These are phyloP conservation scores for Peromyscus californicus DNA, from an alignment of 2,113 vertebrate species.

Conservation along the genomic window DNA sequence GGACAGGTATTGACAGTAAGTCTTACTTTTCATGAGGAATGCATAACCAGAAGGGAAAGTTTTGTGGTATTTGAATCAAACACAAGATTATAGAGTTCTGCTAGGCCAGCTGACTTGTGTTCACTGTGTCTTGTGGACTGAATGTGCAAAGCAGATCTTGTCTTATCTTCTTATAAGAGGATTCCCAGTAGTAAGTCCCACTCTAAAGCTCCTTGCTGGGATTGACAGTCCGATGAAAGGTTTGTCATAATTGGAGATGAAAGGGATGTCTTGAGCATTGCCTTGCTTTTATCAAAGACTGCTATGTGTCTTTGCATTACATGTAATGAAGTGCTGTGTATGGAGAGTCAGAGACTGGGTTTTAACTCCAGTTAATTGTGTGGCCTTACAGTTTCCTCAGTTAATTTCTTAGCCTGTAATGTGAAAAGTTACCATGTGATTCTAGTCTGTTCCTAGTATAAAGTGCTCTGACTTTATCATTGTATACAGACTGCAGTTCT, in stretches of 20 bases:
- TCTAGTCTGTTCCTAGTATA: background rate
- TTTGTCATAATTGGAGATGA: conserved; percentile 41
- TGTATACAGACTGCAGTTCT: background rate
- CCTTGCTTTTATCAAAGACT: conserved; percentile 33
- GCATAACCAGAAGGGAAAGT: background rate
- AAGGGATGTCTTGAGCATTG: conserved; percentile 27
- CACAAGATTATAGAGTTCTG: background rate
- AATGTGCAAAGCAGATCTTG: conserved; percentile 54
- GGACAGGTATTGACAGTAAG: background rate
- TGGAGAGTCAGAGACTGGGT: background rate
- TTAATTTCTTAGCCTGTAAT: background rate
- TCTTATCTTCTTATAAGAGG: conserved; percentile 66
- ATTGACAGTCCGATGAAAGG: conserved; percentile 11
- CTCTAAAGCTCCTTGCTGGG: conserved; percentile 53
- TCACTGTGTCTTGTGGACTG: background rate
- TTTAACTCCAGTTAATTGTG: background rate
- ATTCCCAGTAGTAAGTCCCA: background rate
- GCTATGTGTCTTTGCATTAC: background rate
- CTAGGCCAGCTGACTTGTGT: background rate
- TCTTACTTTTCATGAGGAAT: background rate
- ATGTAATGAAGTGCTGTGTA: conserved; percentile 1
- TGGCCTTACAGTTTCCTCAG: background rate
- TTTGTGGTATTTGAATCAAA: conserved; percentile 22
- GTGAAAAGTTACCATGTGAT: background rate
- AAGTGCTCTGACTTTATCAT: background rate